Evolutionary conservation across 2,888 invertebrate species (phyloP), one percentile per base, ranked within the genome.

Genomic region (Pristionchus fissidentatus): DNA sequence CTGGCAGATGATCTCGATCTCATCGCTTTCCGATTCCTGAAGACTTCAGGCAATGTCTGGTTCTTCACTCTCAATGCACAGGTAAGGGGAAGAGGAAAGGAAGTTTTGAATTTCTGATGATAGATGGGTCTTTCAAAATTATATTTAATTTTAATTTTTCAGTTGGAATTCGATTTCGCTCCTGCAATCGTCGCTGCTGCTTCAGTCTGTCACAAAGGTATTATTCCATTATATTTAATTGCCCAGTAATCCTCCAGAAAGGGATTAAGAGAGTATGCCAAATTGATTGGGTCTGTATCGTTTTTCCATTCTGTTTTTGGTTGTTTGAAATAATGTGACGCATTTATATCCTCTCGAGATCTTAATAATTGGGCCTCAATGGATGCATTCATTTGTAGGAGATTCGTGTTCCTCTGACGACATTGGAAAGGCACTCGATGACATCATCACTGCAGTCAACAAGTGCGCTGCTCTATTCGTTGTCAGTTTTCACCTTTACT

Each of bases 11-110:
- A 85, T 52, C 52, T 85, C 46, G 84, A 84, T 70, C 60, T 84
- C 32, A 84, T 85, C 29, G 83, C 84, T 49, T 85, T 85, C 66
- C 84, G 84, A n/a, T 82, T 84, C 19, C 52, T 85, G 60, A 82
- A 75, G 55, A 79, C 70, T 3, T 52, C 49, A 7, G 84, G 83
- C 19, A 84, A 85, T 52, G 84, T 62, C 32, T 85, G 85, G 85
- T 85, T 85, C 66, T 85, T 85, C 83, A 84, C 83, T 0, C 46
- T 85, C 19, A 85, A 84, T 38, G 84, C 84, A 5, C 62, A 85
- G 81, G 85, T 80, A 60, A n/a, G n/a, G n/a, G n/a, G n/a, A n/a
- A n/a, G n/a, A n/a, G n/a, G n/a, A n/a, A n/a, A n/a, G n/a, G n/a
- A 49, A 15, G 13, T 49, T 77, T 77, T 32, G 32, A 22, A 15